Conservation (phyloP, 2,797 vertebrate genomes). For the Phrynocephalus guinanensis region DNA sequence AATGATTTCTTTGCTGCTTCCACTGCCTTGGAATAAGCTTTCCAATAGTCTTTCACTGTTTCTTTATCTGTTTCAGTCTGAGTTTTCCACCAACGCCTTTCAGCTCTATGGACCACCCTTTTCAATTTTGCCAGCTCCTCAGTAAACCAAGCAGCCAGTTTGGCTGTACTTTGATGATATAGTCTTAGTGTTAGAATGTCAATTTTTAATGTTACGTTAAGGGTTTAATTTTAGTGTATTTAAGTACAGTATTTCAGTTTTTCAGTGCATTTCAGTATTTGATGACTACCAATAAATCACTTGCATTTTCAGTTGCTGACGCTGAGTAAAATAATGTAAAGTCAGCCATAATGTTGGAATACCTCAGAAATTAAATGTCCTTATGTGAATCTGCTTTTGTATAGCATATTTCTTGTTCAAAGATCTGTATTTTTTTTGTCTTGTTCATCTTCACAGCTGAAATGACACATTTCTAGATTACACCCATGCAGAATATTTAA, state of each 20-base stretch:
- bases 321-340: neutral
- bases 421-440: neutral
- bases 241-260: too few relatives aligned
- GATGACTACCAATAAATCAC: neutral
- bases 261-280: neutral
- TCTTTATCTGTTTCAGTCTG: too few relatives aligned
- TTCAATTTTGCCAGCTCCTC: too few relatives aligned
- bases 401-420: neutral
- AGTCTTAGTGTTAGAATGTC: slow-evolving; percentile 9
- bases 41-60: too few relatives aligned
- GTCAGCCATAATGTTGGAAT: neutral
- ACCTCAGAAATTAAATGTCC: neutral
- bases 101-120: too few relatives aligned
- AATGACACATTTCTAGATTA: neutral
- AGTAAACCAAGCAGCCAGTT: too few relatives aligned
- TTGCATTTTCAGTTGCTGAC: neutral
- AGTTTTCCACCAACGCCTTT: too few relatives aligned
- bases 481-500: neutral
- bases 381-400: neutral
- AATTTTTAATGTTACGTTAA: neutral
- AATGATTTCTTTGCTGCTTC: too few relatives aligned
- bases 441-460: neutral
- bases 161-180: neutral
- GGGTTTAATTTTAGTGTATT: too few relatives aligned
- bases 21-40: too few relatives aligned